Conservation (phyloP, 2,797 vertebrate genomes). For the Tarsius wallacei region DNA sequence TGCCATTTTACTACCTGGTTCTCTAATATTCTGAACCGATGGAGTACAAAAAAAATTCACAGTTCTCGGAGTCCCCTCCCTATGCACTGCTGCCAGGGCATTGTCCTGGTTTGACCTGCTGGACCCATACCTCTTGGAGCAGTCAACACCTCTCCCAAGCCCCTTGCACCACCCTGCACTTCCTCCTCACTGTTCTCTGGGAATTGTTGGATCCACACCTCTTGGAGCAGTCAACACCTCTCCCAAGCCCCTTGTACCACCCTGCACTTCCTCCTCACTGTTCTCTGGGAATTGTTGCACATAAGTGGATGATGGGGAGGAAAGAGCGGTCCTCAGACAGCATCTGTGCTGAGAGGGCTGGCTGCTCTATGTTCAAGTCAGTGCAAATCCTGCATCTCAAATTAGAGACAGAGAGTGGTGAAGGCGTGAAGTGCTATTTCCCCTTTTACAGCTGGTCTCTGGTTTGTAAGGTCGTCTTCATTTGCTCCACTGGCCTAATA, state of each 20-base stretch:
- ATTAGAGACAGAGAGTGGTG: not conserved
- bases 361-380: not conserved
- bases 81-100: fast-evolving
- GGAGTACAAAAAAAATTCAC: not conserved
- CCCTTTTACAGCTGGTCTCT: not conserved
- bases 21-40: not conserved
- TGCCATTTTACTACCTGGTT: not conserved
- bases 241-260: too few relatives aligned
- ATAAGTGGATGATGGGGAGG: not conserved
- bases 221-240: not conserved
- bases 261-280: not conserved
- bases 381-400: not conserved
- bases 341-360: not conserved
- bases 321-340: not conserved
- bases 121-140: not conserved
- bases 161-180: fast-evolving
- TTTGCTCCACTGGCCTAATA: not conserved
- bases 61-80: not conserved
- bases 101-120: not conserved
- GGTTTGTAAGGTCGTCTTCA: not conserved
- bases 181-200: not conserved
- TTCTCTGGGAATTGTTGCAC: not conserved
- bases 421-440: too few relatives aligned
- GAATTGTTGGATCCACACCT: not conserved
- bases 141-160: too few relatives aligned